Conservation (phyloP, 2,113 vertebrate genomes). For the Thalassoma bifasciatum region DNA sequence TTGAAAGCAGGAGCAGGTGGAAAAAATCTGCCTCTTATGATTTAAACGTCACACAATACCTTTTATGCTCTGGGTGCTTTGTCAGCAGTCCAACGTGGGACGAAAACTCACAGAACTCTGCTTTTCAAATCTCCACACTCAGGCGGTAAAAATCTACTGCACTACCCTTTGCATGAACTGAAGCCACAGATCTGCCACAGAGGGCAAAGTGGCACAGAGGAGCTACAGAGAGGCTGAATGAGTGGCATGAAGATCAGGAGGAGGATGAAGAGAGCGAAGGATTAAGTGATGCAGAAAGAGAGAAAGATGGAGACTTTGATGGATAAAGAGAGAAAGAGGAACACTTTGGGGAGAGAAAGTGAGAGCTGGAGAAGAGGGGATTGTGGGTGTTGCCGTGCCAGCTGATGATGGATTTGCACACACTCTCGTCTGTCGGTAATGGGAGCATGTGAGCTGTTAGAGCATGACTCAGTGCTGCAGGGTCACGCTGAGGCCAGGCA, state of each 20-base stretch:
- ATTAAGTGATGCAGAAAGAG: constrained; percentile 31
- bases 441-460: constrained; percentile 47
- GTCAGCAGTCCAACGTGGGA: neutral
- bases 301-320: constrained; percentile 20
- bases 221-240: neutral
- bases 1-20: neutral
- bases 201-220: neutral
- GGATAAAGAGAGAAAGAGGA: neutral
- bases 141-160: constrained; percentile 1
- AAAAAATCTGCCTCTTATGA: neutral
- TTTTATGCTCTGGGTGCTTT: neutral
- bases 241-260: neutral
- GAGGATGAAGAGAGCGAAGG: constrained; percentile 10
- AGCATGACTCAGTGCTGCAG: constrained; percentile 48
- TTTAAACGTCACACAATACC: neutral
- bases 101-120: neutral
- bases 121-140: neutral
- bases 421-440: constrained; percentile 47
- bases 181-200: constrained; percentile 4
- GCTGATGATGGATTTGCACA: constrained; percentile 61
- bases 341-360: neutral
- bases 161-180: neutral
- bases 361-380: constrained; percentile 13
- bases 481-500: constrained; percentile 47
- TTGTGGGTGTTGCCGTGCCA: constrained; percentile 43